phyloP scores from a whole-genome alignment of 2,113 vertebrate species.

The Takifugu bimaculatus region DNA sequence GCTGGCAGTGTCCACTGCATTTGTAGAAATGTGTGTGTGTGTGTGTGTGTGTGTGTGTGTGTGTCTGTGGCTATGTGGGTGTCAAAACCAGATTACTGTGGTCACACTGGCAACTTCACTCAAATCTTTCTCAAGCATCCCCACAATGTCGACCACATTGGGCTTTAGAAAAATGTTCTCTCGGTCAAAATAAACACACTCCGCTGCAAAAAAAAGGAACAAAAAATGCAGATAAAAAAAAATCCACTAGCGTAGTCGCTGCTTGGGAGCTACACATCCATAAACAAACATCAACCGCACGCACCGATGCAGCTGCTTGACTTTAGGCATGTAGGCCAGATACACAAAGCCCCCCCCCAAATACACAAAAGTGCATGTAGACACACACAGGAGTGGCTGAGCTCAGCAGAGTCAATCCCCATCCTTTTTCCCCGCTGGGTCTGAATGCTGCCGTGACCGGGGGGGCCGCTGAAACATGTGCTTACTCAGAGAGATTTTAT shows the following conservation, averaged over 20 bases:
- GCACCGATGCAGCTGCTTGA: conserved; percentile 38
- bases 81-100: conserved; percentile 53
- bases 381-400: conserved; percentile 63
- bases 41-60: background rate
- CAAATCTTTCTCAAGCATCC: conserved; percentile 47
- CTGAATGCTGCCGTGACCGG: conserved; percentile 48
- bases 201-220: background rate
- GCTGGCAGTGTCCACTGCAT: conserved; percentile 14
- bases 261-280: conserved; percentile 35
- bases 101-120: conserved; percentile 41
- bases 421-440: conserved; percentile 28
- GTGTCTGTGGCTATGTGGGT: conserved; percentile 49
- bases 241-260: conserved; percentile 16
- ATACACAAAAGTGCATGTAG: conserved; percentile 33
- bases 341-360: conserved; percentile 33
- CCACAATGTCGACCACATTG: conserved; percentile 39
- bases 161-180: conserved; percentile 39
- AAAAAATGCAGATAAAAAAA: conserved; percentile 10
- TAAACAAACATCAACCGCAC: background rate
- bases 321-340: conserved; percentile 42
- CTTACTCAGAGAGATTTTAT: conserved; percentile 73
- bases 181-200: conserved; percentile 53
- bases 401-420: conserved; percentile 59
- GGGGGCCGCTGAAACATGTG: conserved; percentile 69
- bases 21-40: conserved; percentile 7